These are phyloP conservation scores for Mnemiopsis leidyi DNA, from an alignment of 37 sponge, comb jelly and placozoan genomes.

Conservation along the genomic window DNA sequence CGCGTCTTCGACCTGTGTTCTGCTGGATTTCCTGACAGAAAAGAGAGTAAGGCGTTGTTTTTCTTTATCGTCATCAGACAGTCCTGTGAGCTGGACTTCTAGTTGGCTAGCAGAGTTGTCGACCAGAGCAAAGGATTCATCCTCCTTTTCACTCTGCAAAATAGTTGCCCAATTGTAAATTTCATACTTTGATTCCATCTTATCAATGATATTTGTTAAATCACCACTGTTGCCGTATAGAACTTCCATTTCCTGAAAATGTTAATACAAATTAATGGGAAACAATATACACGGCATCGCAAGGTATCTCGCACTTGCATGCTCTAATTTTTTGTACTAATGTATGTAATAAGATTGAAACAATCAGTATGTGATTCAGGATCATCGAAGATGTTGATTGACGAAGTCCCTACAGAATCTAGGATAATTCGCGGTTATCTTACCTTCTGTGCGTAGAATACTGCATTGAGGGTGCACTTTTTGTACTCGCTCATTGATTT, in stretches of 20 bases:
- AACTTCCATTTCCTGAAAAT: not conserved
- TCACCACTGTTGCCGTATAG: not conserved
- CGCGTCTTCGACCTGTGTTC: not conserved
- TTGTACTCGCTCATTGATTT: not conserved
- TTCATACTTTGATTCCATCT: slow-evolving; percentile 16
- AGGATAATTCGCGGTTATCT: too few relatives aligned
- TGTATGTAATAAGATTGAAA: too few relatives aligned
- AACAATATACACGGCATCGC: too few relatives aligned
- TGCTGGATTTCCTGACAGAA: not conserved
- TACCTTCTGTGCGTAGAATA: not conserved
- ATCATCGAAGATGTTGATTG: too few relatives aligned
- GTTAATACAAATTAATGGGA: too few relatives aligned
- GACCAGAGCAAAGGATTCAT: not conserved
- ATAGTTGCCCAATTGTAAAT: slow-evolving; percentile 5
- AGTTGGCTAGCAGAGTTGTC: not conserved
- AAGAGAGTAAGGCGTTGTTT: slow-evolving; percentile 7
- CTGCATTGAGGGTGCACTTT: not conserved
- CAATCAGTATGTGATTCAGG: too few relatives aligned
- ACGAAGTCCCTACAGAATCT: too few relatives aligned
- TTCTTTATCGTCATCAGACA: not conserved
- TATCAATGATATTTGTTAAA: not conserved
- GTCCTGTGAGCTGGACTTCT: not conserved
- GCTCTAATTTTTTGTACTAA: too few relatives aligned
- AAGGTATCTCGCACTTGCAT: too few relatives aligned
- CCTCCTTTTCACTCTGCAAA: not conserved